Evolutionary conservation across 2,888 invertebrate species (phyloP).

Genomic region (Leptogaster cylindrica): DNA sequence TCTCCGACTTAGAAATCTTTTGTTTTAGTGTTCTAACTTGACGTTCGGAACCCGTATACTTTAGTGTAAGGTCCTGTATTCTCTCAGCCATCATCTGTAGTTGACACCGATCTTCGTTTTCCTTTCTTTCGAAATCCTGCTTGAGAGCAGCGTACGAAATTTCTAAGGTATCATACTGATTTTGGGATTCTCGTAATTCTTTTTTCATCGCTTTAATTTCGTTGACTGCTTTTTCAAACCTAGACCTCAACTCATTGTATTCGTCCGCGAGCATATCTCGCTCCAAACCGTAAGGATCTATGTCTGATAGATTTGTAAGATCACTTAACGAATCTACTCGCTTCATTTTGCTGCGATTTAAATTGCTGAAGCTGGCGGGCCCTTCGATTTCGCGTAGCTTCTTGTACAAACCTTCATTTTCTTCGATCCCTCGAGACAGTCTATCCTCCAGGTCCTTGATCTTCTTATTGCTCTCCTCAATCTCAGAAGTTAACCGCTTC

Average conservation of each 20-base stretch:
- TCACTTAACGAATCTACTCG: conserved; percentile 82
- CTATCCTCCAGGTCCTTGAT: conserved; percentile 62
- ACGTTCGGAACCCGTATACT: conserved; percentile 80
- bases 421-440: conserved; percentile 74
- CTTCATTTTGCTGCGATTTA: conserved; percentile 60
- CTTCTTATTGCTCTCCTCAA: conserved; percentile 70
- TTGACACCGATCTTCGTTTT: conserved; percentile 71
- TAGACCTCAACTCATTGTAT: conserved; percentile 75
- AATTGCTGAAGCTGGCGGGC: conserved; percentile 57
- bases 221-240: conserved; percentile 82
- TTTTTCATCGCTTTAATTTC: conserved; percentile 84
- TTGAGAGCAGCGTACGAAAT: conserved; percentile 77
- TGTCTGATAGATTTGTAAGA: conserved; percentile 79
- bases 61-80: conserved; percentile 82
- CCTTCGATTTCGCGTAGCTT: conserved; percentile 77
- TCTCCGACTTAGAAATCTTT: conserved; percentile 79
- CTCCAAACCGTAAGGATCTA: conserved; percentile 75
- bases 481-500: conserved; percentile 72
- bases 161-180: conserved; percentile 80
- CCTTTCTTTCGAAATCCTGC: conserved; percentile 74
- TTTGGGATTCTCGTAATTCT: conserved; percentile 79
- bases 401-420: conserved; percentile 76
- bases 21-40: conserved; percentile 80
- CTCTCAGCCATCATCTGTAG: conserved; percentile 81
- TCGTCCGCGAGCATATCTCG: conserved; percentile 81